phyloP scores from a whole-genome alignment of 2,888 invertebrate species.

The Volucella zonaria region DNA sequence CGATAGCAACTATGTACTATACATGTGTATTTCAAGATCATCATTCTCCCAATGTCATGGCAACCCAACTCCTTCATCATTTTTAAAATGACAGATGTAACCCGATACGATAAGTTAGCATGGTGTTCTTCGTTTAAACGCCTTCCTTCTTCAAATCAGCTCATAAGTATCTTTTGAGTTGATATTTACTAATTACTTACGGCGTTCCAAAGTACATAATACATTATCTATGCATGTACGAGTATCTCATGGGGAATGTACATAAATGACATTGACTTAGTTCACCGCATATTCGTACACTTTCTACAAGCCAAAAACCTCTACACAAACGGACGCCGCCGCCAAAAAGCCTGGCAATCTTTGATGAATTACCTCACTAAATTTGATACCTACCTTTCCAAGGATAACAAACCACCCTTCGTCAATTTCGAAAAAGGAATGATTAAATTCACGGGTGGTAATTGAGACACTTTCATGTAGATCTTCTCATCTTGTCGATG shows the following conservation, averaged over 20 bases:
- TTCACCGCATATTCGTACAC: neutral
- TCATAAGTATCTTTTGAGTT: neutral
- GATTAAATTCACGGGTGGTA: conserved; percentile 19
- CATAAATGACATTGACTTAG: conserved; percentile 27
- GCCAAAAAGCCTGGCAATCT: conserved; percentile 12
- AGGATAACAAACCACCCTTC: conserved; percentile 18
- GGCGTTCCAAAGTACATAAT: neutral
- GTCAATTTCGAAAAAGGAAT: conserved; percentile 4
- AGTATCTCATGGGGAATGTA: neutral
- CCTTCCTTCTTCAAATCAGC: neutral
- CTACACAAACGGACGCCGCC: neutral
- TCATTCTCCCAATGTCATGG: too few relatives aligned
- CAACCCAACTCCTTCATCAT: too few relatives aligned
- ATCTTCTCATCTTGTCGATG: conserved; percentile 21
- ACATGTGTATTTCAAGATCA: too few relatives aligned
- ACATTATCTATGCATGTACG: neutral
- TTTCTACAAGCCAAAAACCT: neutral
- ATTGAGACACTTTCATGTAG: conserved; percentile 15
- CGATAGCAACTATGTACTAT: too few relatives aligned
- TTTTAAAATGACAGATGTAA: neutral
- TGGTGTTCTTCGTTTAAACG: neutral
- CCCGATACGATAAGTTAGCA: conserved; percentile 5
- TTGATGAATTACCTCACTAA: conserved; percentile 46
- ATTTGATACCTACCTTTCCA: conserved; percentile 40
- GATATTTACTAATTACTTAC: conserved; percentile 5